Percentiles rank a stretch among this genome's conserved stretches.
These are phyloP conservation scores for Romanomermis culicivorax DNA, from an alignment of 2,888 invertebrate genomes.

Conservation along the genomic window DNA sequence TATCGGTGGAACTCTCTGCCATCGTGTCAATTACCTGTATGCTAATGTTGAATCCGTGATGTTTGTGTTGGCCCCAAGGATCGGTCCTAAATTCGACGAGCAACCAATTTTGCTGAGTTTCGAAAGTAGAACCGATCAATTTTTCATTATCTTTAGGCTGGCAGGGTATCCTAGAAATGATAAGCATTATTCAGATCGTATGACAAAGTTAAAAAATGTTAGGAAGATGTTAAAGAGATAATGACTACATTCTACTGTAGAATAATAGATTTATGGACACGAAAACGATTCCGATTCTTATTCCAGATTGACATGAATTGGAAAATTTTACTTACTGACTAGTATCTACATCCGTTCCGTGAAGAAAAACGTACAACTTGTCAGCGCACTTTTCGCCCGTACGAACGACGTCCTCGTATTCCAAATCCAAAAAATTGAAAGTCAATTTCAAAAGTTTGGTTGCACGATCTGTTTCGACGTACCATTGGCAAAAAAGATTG, in stretches of 20 bases:
- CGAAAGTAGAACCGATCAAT: background rate
- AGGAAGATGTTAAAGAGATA: too few species aligned
- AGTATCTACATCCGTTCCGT: constrained; percentile 9
- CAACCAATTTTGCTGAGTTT: constrained; percentile 8
- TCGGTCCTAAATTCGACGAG: constrained; percentile 6
- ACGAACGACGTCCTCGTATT: background rate
- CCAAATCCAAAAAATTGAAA: constrained; percentile 7
- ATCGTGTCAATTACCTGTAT: constrained; percentile 6
- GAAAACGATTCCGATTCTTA: too few species aligned
- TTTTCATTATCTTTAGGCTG: constrained; percentile 4
- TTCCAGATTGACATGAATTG: background rate
- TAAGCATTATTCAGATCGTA: background rate
- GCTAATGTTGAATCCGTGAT: constrained; percentile 10
- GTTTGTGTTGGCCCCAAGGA: background rate
- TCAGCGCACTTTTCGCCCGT: constrained; percentile 5
- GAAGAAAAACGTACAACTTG: background rate
- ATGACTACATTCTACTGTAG: too few species aligned
- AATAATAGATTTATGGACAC: too few species aligned
- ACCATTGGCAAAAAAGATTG: constrained; percentile 9
- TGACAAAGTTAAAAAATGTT: too few species aligned
- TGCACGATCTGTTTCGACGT: background rate
- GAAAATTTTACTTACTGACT: background rate
- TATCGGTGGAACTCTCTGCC: too few species aligned
- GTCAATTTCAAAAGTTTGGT: constrained; percentile 5
- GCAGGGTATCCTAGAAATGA: constrained; percentile 6